Base-by-base conservation (phyloP, 1,140 invertebrate genomes). In the Drosophila rufa region DNA sequence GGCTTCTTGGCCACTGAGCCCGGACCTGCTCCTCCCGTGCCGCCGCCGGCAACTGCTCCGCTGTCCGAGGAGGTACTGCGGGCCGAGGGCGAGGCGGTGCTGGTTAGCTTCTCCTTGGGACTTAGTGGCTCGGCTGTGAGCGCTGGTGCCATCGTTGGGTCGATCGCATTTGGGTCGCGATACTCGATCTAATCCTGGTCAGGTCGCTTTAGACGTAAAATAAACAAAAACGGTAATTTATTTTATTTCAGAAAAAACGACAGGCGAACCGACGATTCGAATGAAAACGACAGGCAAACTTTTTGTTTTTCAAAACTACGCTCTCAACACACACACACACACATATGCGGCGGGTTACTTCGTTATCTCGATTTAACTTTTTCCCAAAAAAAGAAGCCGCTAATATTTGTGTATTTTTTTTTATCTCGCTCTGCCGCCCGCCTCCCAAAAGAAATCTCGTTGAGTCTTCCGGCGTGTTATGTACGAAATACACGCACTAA, bases 141-240 rank as follows among this genome's bases (percentile, higher is more conserved):
- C 92, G 94, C 94, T 92, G 94, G 94, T 93, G 94, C 94, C 94
- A 94, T 94, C 68, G 69, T 92, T 73, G 76, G 64, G 68, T 47
- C 25, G 55, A 46, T 67, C 57, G 48, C 60, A 56, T 38, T 67
- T 55, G 46, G 30, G 58, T 30, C 36, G 46, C 58, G 22, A 47
- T 65, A n/a, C 30, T 47, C 17, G 36, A 25, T 12, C 50, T 68
- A 70, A 45, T 67, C 48, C 67, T 70, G 67, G 50, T 36, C 48
- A 68, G 64, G 48, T 62, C 60, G 36, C 60, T 64, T 55, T 30
- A 17, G 48, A 56, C 19, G 53, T 40, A 40, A 53, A 30, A 30
- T 30, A 46, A 70, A 65, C 19, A 15, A 70, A 27, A 70, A 38
- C n/a, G 11, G 5, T 30, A 38, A 47, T 70, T 64, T 68, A 68